Conservation (phyloP, 2,888 invertebrate species). For the Drosophila limbata region DNA sequence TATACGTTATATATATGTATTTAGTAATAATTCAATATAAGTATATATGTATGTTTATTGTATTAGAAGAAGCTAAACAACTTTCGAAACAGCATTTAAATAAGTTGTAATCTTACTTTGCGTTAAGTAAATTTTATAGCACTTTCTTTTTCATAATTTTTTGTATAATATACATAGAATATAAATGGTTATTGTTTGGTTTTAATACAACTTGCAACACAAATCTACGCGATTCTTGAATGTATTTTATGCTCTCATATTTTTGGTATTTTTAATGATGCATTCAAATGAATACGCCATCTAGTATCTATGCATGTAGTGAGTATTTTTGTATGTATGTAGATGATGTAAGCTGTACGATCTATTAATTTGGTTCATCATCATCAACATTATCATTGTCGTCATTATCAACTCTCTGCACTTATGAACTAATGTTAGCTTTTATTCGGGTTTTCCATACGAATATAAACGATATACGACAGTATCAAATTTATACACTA, state of each 20-base stretch:
- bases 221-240: constrained; percentile 23
- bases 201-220: constrained; percentile 49
- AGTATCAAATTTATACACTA: constrained; percentile 61
- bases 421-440: constrained; percentile 61
- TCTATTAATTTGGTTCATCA: constrained; percentile 49
- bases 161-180: constrained; percentile 29
- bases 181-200: constrained; percentile 21
- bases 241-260: too few relatives aligned
- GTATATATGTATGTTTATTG: constrained; percentile 50
- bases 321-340: background rate
- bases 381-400: constrained; percentile 14
- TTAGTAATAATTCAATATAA: constrained; percentile 51
- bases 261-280: constrained; percentile 9
- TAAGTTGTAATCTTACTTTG: constrained; percentile 37
- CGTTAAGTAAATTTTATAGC: constrained; percentile 36
- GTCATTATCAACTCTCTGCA: constrained; percentile 38
- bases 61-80: constrained; percentile 76
- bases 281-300: constrained; percentile 39
- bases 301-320: constrained; percentile 8
- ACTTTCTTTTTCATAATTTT: constrained; percentile 21
- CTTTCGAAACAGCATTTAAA: constrained; percentile 58
- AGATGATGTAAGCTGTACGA: constrained; percentile 12
- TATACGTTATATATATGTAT: constrained; percentile 56
- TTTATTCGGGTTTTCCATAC: constrained; percentile 26
- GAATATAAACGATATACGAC: constrained; percentile 32